Evolutionary conservation across 1,140 invertebrate genomes (phyloP).

Genomic region (Cyclina sinensis): DNA sequence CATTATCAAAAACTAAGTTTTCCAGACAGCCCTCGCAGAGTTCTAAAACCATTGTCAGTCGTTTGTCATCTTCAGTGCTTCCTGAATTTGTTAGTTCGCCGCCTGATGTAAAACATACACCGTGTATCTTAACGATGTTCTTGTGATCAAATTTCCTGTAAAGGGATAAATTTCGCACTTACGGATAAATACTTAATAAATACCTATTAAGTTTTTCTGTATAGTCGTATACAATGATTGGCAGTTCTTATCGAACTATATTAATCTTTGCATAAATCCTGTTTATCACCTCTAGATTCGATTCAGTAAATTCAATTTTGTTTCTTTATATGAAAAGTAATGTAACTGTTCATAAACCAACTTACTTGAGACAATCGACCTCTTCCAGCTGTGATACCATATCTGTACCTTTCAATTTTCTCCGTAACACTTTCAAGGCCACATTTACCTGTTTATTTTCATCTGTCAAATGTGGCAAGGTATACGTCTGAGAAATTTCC

Average conservation of each 20-base stretch:
- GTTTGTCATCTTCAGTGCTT: not conserved
- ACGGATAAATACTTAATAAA: too few species aligned
- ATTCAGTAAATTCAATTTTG: too few species aligned
- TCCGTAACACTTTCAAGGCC: conserved; percentile 67
- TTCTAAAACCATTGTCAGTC: conserved; percentile 41
- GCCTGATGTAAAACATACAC: not conserved
- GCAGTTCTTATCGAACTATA: too few species aligned
- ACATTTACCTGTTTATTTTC: conserved; percentile 7
- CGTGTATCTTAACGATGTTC: conserved; percentile 50
- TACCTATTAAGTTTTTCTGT: too few species aligned
- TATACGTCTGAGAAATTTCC: conserved; percentile 69
- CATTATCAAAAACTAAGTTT: conserved; percentile 6
- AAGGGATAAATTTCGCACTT: too few species aligned
- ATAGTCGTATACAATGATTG: too few species aligned
- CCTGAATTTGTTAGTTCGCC: too few species aligned
- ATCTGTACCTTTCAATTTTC: conserved; percentile 20
- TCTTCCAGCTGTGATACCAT: conserved; percentile 70
- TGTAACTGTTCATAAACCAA: too few species aligned
- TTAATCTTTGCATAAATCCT: too few species aligned
- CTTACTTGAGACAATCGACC: conserved; percentile 54
- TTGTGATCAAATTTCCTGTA: conserved; percentile 26
- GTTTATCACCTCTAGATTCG: too few species aligned
- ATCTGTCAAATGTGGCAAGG: conserved; percentile 31
- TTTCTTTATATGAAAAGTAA: too few species aligned
- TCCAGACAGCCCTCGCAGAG: conserved; percentile 22